Percentiles rank a stretch among this genome's conserved stretches.
phyloP scores from a whole-genome alignment of 2,888 invertebrate genomes.

The Hypercompe scribonia region DNA sequence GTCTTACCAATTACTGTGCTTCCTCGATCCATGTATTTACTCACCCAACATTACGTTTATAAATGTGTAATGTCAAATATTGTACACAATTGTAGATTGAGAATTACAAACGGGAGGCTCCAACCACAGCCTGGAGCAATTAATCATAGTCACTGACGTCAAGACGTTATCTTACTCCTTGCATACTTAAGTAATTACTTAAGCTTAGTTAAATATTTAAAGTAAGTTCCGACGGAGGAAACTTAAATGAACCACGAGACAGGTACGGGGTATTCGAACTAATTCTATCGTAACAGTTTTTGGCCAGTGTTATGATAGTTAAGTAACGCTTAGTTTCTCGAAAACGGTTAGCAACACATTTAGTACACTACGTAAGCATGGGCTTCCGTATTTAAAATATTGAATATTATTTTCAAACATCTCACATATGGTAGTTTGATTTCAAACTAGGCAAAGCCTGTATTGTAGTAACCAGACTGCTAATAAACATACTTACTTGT shows the following conservation, averaged over 20 bases:
- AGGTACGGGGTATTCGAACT: constrained; percentile 31
- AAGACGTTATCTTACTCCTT: constrained; percentile 37
- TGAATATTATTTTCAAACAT: no score
- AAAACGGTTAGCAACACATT: no score
- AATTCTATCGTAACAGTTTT: constrained; percentile 40
- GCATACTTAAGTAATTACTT: constrained; percentile 70
- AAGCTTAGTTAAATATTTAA: constrained; percentile 70
- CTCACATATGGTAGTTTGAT: no score
- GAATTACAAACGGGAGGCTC: constrained; percentile 1
- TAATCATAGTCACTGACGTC: constrained; percentile 55
- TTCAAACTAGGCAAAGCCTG: no score
- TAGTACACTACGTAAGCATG: no score
- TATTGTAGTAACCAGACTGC: no score
- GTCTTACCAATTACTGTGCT: no score
- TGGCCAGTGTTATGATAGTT: background rate
- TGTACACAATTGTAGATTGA: background rate
- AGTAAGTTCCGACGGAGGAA: constrained; percentile 51
- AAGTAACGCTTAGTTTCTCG: background rate
- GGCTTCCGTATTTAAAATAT: no score
- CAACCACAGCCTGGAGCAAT: constrained; percentile 35
- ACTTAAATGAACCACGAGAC: constrained; percentile 53
- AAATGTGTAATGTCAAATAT: constrained; percentile 2
- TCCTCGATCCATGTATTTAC: no score
- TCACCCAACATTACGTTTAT: background rate
- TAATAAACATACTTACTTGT: no score